Evolutionary conservation across 2,113 vertebrate species (phyloP).

Genomic region (Edolisoma coerulescens): DNA sequence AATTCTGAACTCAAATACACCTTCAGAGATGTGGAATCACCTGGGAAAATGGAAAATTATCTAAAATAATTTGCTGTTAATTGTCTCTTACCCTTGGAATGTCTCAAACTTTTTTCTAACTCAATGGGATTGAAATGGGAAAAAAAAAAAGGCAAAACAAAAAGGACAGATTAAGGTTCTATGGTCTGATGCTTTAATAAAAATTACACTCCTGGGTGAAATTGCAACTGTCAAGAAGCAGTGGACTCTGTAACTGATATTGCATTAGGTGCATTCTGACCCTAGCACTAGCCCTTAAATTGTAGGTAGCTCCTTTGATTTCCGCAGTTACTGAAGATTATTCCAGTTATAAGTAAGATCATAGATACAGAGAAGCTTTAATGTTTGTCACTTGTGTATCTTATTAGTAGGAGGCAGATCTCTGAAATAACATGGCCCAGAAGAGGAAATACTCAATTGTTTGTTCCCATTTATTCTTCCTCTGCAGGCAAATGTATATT

Average conservation of each 20-base stretch:
- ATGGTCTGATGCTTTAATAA: not conserved
- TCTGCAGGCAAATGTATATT: not conserved
- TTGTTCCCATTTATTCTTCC: not conserved
- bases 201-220: not conserved
- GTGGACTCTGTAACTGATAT: not conserved
- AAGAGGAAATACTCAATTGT: not conserved
- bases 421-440: not conserved
- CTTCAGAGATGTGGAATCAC: not conserved
- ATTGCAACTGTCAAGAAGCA: not conserved
- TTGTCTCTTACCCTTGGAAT: not conserved
- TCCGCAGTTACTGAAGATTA: not conserved
- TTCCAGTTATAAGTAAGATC: not conserved
- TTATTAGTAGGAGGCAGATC: not conserved
- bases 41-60: not conserved
- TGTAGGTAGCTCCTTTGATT: not conserved
- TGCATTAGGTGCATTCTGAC: not conserved
- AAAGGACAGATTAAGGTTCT: not conserved
- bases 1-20: not conserved
- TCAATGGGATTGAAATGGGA: not conserved
- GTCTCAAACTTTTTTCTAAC: not conserved
- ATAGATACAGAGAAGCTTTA: not conserved
- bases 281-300: not conserved
- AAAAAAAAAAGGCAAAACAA: accelerated
- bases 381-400: not conserved
- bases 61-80: not conserved